Evolutionary conservation across 2,797 vertebrate genomes (phyloP), one percentile per base, ranked within the genome.

Genomic region (Ispidina lecontei): DNA sequence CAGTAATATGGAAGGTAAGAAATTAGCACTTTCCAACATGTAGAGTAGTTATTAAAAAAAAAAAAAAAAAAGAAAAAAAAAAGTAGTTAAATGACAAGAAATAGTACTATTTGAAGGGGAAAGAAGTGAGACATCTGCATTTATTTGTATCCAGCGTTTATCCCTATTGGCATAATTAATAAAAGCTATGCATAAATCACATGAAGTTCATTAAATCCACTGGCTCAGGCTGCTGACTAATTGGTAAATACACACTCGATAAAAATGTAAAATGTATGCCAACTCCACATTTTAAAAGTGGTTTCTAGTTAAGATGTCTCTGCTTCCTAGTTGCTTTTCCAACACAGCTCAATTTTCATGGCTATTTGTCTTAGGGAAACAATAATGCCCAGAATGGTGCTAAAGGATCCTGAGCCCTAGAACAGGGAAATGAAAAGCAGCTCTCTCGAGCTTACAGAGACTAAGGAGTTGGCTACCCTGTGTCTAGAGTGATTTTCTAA

Each of bases 171-270:
- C 92, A 93, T 89, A 96, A 93, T 97, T 97, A 97, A 97, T 97
- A 97, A 95, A 96, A 96, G 89, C 81, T 95, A 93, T 89, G 82
- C 96, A 97, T 97, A 97, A 97, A 97, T 97, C 96, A 97, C 95
- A 95, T 10, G 16, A 94, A 97, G 87, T 97, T 96, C 94, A 97
- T 97, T 97, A 97, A 98, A 97, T 93, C 93, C 79, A 91, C 94
- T 87, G 91, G 92, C 95, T 97, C 90, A 84, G 67, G 83, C 92
- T 96, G 94, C 89, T 97, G 95, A 96, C 93, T 97, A 97, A 97
- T 95, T 97, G 97, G 90, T 97, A 97, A 98, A 96, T 91, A 96
- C 85, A 96, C 80, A 92, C 85, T 93, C 8, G 4, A 95, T 95
- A 97, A 97, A 95, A 97, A 96, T 55, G 65, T 91, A 88, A 89